Percentiles rank a stretch among this genome's conserved stretches.
These are phyloP conservation scores for Jacana jacana DNA, from an alignment of 2,113 vertebrate species.

Conservation along the genomic window DNA sequence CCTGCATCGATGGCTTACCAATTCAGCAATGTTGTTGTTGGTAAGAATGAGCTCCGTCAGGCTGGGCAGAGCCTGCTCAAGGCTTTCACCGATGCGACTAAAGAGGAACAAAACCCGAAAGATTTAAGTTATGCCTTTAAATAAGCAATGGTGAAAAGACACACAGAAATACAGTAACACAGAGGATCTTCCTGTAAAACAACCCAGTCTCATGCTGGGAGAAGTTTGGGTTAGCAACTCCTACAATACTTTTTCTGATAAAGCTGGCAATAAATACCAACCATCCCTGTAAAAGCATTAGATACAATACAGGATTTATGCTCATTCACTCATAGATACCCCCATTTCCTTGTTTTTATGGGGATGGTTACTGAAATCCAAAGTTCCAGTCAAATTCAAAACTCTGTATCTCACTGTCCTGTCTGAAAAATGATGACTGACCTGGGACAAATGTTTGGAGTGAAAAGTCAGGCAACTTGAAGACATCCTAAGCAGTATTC, in stretches of 20 bases:
- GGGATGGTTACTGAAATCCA: background rate
- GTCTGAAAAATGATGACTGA: background rate
- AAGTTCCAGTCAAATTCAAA: background rate
- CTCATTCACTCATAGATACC: background rate
- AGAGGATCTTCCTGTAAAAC: background rate
- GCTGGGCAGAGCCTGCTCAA: conserved; percentile 87
- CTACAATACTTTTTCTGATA: background rate
- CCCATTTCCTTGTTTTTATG: background rate
- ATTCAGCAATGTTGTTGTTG: conserved; percentile 94
- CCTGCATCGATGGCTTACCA: conserved; percentile 76
- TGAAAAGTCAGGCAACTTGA: background rate
- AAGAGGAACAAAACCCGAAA: background rate
- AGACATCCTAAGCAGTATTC: rapidly evolving
- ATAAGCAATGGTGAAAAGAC: background rate
- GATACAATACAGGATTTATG: background rate
- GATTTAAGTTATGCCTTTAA: background rate
- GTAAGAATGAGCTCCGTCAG: conserved; percentile 92
- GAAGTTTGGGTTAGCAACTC: background rate
- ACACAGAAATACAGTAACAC: rapidly evolving
- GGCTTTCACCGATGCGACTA: conserved; percentile 92
- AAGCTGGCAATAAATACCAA: background rate
- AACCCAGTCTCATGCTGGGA: background rate
- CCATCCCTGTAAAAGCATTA: rapidly evolving
- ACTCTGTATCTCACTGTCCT: background rate
- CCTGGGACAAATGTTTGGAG: background rate